Evolutionary conservation across 2,888 invertebrate species (phyloP).

Genomic region (Netelia melanura): DNA sequence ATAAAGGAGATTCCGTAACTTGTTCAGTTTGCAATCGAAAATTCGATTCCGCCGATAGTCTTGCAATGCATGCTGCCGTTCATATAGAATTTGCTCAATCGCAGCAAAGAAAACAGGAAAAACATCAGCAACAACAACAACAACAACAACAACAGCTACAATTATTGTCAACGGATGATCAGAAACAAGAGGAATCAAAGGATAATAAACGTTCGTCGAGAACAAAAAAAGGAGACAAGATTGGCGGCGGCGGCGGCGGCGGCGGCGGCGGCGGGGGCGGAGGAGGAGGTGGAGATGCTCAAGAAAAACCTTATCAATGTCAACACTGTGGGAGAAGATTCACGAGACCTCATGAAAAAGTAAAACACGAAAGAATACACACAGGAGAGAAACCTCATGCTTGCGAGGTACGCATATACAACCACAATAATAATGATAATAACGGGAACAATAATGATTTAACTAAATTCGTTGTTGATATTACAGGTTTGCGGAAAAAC

Average conservation of each 20-base stretch:
- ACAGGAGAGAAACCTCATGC: conserved; percentile 93
- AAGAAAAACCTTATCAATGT: conserved; percentile 88
- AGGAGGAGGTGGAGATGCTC: conserved; percentile 53
- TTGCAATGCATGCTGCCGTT: conserved; percentile 91
- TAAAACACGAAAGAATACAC: conserved; percentile 94
- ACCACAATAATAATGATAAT: background rate
- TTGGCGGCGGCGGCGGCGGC: background rate
- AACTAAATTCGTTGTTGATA: background rate
- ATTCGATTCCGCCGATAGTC: conserved; percentile 88
- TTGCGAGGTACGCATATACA: conserved; percentile 86
- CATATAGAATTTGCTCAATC: conserved; percentile 84
- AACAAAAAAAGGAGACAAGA: conserved; percentile 20
- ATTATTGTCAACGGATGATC: background rate
- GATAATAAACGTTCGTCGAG: background rate
- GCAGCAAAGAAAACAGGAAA: conserved; percentile 58
- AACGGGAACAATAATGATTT: background rate
- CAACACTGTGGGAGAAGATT: conserved; percentile 91
- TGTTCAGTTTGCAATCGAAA: conserved; percentile 91
- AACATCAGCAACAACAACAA: conserved; percentile 14
- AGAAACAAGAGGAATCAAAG: conserved; percentile 36
- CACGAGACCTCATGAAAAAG: conserved; percentile 92
- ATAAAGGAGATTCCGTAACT: conserved; percentile 86
- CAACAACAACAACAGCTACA: conserved; percentile 3
- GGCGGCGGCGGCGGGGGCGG: background rate
- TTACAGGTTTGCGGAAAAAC: conserved; percentile 90